Percentiles rank a stretch among this genome's conserved stretches.
phyloP scores from a whole-genome alignment of 2,888 invertebrate species.

The Cryptus armator region DNA sequence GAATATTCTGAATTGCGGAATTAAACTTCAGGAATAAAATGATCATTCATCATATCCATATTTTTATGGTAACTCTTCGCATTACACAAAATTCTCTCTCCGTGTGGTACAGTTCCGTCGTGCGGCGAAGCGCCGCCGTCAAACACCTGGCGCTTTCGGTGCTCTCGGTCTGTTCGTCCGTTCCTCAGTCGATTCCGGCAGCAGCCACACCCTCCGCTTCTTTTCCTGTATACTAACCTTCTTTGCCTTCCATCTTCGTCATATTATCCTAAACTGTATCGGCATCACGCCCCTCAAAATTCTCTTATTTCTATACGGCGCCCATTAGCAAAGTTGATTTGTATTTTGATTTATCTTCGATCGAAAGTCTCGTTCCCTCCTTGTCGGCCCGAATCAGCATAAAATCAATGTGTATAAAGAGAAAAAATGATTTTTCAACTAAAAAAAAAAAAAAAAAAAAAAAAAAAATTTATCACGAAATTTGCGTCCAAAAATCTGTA shows the following conservation, averaged over 20 bases:
- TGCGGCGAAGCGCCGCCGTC: slow-evolving; percentile 63
- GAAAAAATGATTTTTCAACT: not conserved
- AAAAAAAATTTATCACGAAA: not conserved
- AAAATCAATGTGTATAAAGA: not conserved
- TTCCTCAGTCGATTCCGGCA: slow-evolving; percentile 30
- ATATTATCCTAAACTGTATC: slow-evolving; percentile 48
- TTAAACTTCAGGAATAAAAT: not conserved
- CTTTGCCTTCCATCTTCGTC: slow-evolving; percentile 42
- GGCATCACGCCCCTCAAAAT: slow-evolving; percentile 1
- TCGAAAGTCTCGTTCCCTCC: no score
- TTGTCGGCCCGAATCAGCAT: not conserved
- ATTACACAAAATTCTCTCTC: not conserved
- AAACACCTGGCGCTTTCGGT: slow-evolving; percentile 79
- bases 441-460: not conserved
- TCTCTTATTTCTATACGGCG: not conserved
- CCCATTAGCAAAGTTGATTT: not conserved
- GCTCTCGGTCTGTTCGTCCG: slow-evolving; percentile 56
- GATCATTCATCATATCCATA: not conserved
- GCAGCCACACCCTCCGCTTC: slow-evolving; percentile 30
- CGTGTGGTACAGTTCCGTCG: slow-evolving; percentile 3
- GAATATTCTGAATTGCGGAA: not conserved
- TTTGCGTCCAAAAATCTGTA: not conserved
- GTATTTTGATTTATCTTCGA: not conserved
- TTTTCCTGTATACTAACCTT: slow-evolving; percentile 22
- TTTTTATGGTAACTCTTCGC: slow-evolving; percentile 4